Conservation (phyloP, 1,140 invertebrate genomes). For the Atopsyche davidsoni region DNA sequence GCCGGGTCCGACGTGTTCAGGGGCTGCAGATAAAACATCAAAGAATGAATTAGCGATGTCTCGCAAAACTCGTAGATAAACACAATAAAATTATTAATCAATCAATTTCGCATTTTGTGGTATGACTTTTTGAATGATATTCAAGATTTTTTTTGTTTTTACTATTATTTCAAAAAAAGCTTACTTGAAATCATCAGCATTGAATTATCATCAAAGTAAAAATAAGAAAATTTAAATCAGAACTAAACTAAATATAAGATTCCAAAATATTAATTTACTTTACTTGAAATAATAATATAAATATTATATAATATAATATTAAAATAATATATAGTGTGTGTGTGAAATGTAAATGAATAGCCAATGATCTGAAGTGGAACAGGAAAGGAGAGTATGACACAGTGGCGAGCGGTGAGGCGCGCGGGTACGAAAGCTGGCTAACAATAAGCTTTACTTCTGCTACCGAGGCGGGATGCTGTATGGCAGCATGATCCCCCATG, state of each 20-base stretch:
- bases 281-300: background rate
- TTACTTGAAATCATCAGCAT: background rate
- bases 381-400: no score
- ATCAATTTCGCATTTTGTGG: background rate
- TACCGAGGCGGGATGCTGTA: no score
- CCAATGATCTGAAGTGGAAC: no score
- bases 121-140: background rate
- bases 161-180: background rate
- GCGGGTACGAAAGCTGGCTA: no score
- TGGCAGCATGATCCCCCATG: no score
- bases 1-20: slow-evolving; percentile 58
- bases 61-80: background rate
- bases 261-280: background rate
- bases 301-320: background rate
- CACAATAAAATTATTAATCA: background rate
- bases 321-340: no score
- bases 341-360: no score
- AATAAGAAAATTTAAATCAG: background rate
- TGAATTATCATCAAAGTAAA: background rate
- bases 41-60: background rate
- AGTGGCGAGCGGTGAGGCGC: no score
- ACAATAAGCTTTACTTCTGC: no score
- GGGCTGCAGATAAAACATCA: slow-evolving; percentile 44
- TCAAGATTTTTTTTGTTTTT: slow-evolving; percentile 3
- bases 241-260: background rate